Conservation (phyloP, 2,113 vertebrate genomes). For the Sula dactylatra region DNA sequence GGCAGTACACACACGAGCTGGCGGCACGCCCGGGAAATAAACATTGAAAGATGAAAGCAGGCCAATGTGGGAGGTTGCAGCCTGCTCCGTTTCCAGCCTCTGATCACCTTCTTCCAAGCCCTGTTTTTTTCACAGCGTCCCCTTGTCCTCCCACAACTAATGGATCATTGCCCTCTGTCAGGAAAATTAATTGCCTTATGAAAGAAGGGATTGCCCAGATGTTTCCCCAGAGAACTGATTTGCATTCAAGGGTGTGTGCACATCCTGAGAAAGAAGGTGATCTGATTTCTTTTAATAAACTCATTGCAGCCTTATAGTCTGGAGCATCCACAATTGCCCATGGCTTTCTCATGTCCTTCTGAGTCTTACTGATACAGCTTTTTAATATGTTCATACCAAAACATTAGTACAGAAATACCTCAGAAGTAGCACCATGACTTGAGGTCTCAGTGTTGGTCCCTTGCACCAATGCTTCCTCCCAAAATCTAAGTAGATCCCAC, state of each 20-base stretch:
- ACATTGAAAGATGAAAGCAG: neutral
- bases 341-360: neutral
- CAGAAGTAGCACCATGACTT: neutral
- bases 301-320: neutral
- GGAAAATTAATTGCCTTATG: neutral
- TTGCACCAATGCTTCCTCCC: neutral
- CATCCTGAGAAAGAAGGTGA: neutral
- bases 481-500: neutral
- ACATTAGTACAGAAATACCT: neutral
- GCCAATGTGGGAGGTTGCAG: constrained; percentile 11
- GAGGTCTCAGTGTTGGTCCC: neutral
- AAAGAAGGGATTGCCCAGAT: neutral
- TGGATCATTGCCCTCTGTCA: neutral
- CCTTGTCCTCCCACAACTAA: neutral
- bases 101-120: constrained; percentile 33
- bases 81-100: neutral
- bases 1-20: constrained; percentile 6
- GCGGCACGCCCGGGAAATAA: neutral
- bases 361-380: neutral
- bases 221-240: neutral
- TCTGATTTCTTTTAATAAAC: neutral
- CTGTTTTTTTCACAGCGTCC: neutral
- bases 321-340: neutral
- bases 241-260: neutral
- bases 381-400: neutral